Percentiles rank a stretch among this genome's conserved stretches.
Conservation (phyloP, 2,113 vertebrate genomes). For the Labrus mixtus region DNA sequence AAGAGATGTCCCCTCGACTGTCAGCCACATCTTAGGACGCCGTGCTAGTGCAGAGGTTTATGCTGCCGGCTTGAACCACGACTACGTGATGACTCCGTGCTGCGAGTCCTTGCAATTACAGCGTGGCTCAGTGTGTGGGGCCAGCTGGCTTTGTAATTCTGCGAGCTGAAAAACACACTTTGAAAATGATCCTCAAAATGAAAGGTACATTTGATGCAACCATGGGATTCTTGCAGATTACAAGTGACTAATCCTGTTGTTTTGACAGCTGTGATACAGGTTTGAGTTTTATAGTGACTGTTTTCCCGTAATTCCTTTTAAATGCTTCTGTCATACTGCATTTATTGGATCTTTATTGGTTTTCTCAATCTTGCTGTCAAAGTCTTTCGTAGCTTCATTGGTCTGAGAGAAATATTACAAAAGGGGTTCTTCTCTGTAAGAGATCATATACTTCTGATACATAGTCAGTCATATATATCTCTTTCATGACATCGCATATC, state of each 20-base stretch:
- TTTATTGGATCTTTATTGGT: neutral
- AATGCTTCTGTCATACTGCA: neutral
- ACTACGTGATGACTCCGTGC: conserved; percentile 51
- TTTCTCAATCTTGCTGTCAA: too few species aligned
- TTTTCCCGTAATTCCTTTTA: neutral
- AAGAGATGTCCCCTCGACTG: conserved; percentile 61
- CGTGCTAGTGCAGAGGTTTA: conserved; percentile 47
- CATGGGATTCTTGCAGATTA: conserved; percentile 53
- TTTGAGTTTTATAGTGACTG: neutral
- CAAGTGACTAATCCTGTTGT: conserved; percentile 35
- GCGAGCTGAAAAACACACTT: conserved; percentile 58
- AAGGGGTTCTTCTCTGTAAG: too few species aligned
- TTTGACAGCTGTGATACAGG: conserved; percentile 52
- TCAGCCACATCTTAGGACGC: conserved; percentile 71
- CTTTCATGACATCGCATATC: too few species aligned
- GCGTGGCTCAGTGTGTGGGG: conserved; percentile 15
- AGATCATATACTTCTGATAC: too few species aligned
- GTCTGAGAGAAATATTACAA: too few species aligned
- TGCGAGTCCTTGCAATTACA: conserved; percentile 67
- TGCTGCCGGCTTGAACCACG: conserved; percentile 35
- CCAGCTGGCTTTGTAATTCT: conserved; percentile 66
- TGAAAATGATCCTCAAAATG: conserved; percentile 51
- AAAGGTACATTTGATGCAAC: conserved; percentile 57
- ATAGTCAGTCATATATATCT: too few species aligned
- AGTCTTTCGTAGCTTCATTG: too few species aligned